These are phyloP conservation scores for Cantharis rustica DNA, from an alignment of 2,888 invertebrate genomes.

Conservation along the genomic window DNA sequence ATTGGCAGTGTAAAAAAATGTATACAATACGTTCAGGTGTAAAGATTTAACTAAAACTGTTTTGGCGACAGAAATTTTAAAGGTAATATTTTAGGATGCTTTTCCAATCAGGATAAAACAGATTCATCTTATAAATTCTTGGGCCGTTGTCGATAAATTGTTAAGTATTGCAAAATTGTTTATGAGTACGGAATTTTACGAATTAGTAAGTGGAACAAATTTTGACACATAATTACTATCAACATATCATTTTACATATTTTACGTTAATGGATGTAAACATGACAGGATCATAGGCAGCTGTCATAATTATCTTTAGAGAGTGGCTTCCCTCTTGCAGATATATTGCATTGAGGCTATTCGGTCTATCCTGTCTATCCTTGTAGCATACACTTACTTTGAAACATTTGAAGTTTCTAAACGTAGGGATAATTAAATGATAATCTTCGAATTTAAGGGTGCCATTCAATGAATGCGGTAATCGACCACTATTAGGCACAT, in stretches of 20 bases:
- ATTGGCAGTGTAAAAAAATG: background rate
- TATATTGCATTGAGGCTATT: background rate
- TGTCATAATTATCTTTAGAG: background rate
- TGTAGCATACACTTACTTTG: background rate
- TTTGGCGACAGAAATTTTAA: background rate
- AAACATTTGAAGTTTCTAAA: background rate
- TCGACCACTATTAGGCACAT: background rate
- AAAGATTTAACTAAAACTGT: background rate
- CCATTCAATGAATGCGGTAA: background rate
- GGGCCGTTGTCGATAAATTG: constrained; percentile 1
- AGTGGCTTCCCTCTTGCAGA: background rate
- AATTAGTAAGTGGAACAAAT: constrained; percentile 5
- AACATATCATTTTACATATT: background rate
- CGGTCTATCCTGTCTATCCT: background rate
- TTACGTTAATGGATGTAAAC: background rate
- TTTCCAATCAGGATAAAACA: constrained; percentile 14
- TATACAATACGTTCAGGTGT: constrained; percentile 6
- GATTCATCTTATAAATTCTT: constrained; percentile 8
- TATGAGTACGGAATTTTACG: constrained; percentile 10
- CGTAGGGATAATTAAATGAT: background rate
- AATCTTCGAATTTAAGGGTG: background rate
- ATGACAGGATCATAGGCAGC: background rate
- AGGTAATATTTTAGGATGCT: constrained; percentile 4
- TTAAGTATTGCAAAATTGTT: constrained; percentile 6
- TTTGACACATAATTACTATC: background rate